Evolutionary conservation across 1,140 invertebrate species (phyloP).

Genomic region (Kradibia gibbosae): DNA sequence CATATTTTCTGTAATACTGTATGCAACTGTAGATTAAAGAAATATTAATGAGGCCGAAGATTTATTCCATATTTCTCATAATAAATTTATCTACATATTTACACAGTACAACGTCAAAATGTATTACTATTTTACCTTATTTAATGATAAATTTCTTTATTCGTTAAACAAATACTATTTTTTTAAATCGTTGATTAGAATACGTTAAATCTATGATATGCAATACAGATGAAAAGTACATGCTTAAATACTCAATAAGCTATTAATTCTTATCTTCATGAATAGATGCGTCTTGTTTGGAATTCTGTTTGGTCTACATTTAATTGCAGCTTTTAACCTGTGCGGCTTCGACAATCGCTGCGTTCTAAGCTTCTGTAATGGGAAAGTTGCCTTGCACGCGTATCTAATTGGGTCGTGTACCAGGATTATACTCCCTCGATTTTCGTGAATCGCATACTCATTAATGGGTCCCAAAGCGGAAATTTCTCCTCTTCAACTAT

Average conservation of each 20-base stretch:
- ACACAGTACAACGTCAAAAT: too few species aligned
- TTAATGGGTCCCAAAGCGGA: conserved; percentile 43
- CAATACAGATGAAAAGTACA: neutral
- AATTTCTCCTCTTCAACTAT: conserved; percentile 27
- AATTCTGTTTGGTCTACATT: neutral
- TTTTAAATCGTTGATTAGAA: too few species aligned
- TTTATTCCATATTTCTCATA: too few species aligned
- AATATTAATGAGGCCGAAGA: too few species aligned
- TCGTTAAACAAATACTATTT: too few species aligned
- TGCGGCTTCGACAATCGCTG: neutral
- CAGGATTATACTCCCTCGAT: conserved; percentile 42
- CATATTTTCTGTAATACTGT: too few species aligned
- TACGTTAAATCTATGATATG: too few species aligned
- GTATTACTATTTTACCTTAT: too few species aligned
- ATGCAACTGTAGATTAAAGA: too few species aligned
- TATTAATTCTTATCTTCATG: neutral
- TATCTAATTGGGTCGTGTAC: conserved; percentile 41
- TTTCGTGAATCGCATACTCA: conserved; percentile 43
- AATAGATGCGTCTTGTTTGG: neutral
- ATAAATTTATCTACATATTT: too few species aligned
- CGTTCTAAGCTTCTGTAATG: neutral
- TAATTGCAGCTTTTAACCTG: conserved; percentile 13
- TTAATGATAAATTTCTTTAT: too few species aligned
- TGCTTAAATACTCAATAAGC: neutral
- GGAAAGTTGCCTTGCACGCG: neutral